phyloP scores from a whole-genome alignment of 1,140 invertebrate genomes.

The Brachionus koreanus region DNA sequence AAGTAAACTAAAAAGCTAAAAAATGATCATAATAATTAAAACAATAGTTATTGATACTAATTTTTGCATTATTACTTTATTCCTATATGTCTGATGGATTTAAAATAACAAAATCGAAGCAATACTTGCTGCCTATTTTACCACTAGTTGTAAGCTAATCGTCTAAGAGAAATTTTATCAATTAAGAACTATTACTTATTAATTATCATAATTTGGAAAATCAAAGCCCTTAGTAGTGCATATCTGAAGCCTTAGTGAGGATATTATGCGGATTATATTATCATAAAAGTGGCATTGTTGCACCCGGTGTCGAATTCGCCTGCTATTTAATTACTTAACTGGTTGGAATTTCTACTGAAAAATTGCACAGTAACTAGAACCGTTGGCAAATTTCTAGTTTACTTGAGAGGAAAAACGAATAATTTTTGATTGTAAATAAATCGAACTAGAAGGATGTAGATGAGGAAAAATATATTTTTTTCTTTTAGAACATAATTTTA shows the following conservation, averaged over 20 bases:
- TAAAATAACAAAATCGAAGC: not conserved
- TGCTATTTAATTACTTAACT: not conserved
- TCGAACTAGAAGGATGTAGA: not conserved
- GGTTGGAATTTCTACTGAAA: not conserved
- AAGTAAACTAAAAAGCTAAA: not conserved
- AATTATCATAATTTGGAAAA: slow-evolving; percentile 9
- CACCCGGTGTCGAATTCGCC: not conserved
- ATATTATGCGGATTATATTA: slow-evolving; percentile 16
- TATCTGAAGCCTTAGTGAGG: not conserved
- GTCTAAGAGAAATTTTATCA: not conserved
- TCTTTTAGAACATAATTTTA: not conserved
- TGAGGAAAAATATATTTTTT: not conserved
- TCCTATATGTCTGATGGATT: not conserved
- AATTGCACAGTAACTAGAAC: not conserved
- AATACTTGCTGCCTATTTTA: not conserved
- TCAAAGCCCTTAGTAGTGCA: not conserved
- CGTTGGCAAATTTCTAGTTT: not conserved
- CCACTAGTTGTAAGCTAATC: not conserved
- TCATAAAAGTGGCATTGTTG: not conserved
- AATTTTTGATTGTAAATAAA: slow-evolving; percentile 27
- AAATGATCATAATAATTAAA: not conserved
- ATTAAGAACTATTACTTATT: not conserved
- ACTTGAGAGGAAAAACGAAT: slow-evolving; percentile 11
- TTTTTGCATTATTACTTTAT: not conserved
- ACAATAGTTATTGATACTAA: not conserved